Conservation (phyloP, 2,797 vertebrate species). For the Hylomyscus alleni region DNA sequence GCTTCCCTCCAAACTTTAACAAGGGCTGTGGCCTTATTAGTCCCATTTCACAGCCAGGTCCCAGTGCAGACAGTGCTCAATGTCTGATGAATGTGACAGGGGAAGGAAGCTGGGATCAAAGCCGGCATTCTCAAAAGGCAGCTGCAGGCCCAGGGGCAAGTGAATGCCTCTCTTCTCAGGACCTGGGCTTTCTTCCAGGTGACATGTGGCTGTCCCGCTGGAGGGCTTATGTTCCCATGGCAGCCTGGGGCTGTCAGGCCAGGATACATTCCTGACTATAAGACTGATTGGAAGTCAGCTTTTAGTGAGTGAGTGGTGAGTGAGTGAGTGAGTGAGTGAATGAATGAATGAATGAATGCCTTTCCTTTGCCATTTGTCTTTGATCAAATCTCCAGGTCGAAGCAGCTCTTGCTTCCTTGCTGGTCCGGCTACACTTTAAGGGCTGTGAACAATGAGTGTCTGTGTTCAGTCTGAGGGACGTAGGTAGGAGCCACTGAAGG, state of each 20-base stretch:
- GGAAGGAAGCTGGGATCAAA: background rate
- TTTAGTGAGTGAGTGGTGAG: background rate
- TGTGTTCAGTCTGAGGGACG: background rate
- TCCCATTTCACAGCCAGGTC: background rate
- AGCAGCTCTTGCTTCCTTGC: background rate
- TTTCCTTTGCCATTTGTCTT: background rate
- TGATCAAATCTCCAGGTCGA: background rate
- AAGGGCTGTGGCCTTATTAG: background rate
- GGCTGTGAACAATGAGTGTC: background rate
- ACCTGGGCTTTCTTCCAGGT: background rate
- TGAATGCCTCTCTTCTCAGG: background rate
- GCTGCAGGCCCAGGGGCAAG: background rate
- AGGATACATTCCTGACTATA: background rate
- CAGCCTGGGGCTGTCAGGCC: background rate
- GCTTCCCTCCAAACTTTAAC: background rate
- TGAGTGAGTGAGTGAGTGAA: background rate
- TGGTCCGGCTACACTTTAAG: background rate
- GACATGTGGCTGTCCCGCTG: background rate
- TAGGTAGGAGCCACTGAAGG: background rate
- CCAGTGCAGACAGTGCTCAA: background rate
- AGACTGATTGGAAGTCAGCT: background rate
- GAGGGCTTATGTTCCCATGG: background rate
- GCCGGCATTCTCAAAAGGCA: background rate
- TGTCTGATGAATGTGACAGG: background rate
- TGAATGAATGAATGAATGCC: background rate